A percentile compares a stretch with the other conserved stretches of the same genome.
Evolutionary conservation across 2,797 vertebrate species (phyloP).

Genomic region (Sparus aurata): DNA sequence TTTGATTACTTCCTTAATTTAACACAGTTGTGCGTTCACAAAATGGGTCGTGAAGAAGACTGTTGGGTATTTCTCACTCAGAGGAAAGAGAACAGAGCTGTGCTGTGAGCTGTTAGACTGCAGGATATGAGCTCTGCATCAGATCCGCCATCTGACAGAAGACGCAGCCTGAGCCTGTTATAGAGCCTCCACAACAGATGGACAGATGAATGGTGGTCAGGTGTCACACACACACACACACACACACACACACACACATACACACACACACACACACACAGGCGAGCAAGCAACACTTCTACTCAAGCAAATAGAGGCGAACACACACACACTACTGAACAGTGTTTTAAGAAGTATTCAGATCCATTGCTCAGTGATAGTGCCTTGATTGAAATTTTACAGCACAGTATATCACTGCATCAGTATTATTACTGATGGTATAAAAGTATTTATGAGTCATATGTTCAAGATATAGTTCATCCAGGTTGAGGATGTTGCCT

Average conservation of each 20-base stretch:
- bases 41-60: constrained; percentile 11
- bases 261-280: constrained; percentile 36
- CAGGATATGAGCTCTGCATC: constrained; percentile 62
- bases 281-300: constrained; percentile 8
- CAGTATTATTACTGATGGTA: not conserved
- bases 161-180: constrained; percentile 57
- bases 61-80: constrained; percentile 25
- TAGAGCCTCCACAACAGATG: constrained; percentile 78
- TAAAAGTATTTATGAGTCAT: not conserved
- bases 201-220: constrained; percentile 80
- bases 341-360: not conserved
- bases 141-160: constrained; percentile 71
- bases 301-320: not conserved
- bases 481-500: not conserved
- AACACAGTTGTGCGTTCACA: constrained; percentile 3
- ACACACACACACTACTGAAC: not conserved
- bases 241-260: constrained; percentile 22
- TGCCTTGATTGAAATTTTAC: not conserved
- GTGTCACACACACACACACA: constrained; percentile 61
- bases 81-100: constrained; percentile 14
- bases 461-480: not conserved
- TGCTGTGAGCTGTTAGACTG: constrained; percentile 44
- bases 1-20: not conserved
- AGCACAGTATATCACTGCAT: not conserved
- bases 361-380: not conserved